Conservation (phyloP, 1,140 invertebrate genomes). For the Carposina sasakii region DNA sequence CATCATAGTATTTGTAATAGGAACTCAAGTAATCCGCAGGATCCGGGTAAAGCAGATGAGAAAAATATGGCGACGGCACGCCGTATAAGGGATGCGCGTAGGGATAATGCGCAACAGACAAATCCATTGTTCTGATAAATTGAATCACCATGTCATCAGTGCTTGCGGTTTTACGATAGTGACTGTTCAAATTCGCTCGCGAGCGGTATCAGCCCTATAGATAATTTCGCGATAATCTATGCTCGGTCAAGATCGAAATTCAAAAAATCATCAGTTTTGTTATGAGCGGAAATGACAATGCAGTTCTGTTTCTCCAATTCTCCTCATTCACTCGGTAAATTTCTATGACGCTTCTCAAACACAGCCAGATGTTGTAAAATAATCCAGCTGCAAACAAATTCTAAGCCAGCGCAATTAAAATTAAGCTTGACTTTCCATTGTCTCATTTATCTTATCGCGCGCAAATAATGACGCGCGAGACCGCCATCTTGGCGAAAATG, state of each 20-base stretch:
- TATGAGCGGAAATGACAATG: no score
- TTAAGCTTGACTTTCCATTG: constrained; percentile 31
- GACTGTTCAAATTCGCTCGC: no score
- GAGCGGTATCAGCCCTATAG: no score
- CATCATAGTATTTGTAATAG: constrained; percentile 56
- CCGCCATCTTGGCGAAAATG: constrained; percentile 14
- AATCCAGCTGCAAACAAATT: constrained; percentile 39
- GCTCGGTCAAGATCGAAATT: no score
- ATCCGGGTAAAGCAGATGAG: constrained; percentile 36
- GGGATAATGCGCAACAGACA: constrained; percentile 34
- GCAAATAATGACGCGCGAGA: constrained; percentile 13
- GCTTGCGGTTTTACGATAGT: no score
- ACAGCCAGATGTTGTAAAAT: no score
- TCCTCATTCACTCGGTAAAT: not conserved
- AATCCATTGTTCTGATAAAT: constrained; percentile 51
- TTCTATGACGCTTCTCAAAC: constrained; percentile 23
- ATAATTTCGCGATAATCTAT: no score
- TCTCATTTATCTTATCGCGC: constrained; percentile 29
- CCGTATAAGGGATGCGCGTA: constrained; percentile 41
- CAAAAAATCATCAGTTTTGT: no score
- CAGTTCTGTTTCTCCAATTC: no score
- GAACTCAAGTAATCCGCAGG: constrained; percentile 37
- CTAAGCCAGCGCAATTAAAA: no score
- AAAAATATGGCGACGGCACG: constrained; percentile 2
- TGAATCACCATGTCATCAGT: no score